Conservation (phyloP, 2,797 vertebrate genomes). For the Poecilia velifera region DNA sequence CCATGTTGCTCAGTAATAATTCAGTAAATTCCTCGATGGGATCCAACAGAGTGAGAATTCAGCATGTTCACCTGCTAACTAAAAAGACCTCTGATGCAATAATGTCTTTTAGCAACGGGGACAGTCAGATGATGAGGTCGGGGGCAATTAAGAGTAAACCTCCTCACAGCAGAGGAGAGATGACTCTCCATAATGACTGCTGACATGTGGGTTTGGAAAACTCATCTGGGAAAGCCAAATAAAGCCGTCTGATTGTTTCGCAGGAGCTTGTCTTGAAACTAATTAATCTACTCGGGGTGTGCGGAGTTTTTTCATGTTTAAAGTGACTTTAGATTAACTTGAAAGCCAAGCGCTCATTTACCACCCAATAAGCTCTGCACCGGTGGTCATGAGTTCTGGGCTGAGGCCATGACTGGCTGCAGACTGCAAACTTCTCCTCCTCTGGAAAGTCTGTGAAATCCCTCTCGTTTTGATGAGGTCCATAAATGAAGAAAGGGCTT, state of each 20-base stretch:
- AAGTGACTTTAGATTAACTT: slow-evolving; percentile 9
- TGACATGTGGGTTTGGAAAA: slow-evolving; percentile 38
- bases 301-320: background rate
- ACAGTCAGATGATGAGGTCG: slow-evolving; percentile 39
- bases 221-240: slow-evolving; percentile 18
- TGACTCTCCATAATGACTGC: slow-evolving; percentile 37
- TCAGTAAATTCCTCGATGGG: slow-evolving; percentile 8
- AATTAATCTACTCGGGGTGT: slow-evolving; percentile 7
- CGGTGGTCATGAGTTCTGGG: background rate
- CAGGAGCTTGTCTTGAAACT: slow-evolving; percentile 6
- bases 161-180: slow-evolving; percentile 24
- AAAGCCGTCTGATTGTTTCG: slow-evolving; percentile 11
- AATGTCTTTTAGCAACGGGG: slow-evolving; percentile 17
- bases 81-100: slow-evolving; percentile 40
- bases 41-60: slow-evolving; percentile 19
- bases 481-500: background rate
- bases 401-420: background rate
- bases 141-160: slow-evolving; percentile 38
- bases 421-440: background rate
- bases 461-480: background rate
- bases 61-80: slow-evolving; percentile 28
- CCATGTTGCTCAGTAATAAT: background rate
- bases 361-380: background rate
- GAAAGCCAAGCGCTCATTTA: slow-evolving; percentile 5
- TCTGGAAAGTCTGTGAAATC: background rate